A percentile compares a stretch with the other conserved stretches of the same genome.
phyloP scores from a whole-genome alignment of 2,888 invertebrate species.

The Xestia xanthographa region DNA sequence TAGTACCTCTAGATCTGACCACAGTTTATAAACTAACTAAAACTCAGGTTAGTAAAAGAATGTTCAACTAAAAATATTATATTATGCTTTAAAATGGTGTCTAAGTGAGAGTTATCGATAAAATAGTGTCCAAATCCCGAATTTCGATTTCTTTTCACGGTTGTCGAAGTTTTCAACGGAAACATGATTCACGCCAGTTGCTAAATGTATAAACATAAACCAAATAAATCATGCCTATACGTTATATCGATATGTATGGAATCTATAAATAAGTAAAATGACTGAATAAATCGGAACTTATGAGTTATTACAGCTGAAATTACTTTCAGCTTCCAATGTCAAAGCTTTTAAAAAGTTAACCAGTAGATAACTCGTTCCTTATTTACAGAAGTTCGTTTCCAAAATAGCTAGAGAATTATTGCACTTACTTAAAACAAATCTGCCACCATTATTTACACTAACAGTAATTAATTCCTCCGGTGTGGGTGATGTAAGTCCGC shows the following conservation, averaged over 20 bases:
- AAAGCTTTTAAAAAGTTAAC: not conserved
- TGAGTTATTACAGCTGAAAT: not conserved
- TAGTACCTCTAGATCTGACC: not conserved
- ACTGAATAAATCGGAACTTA: not conserved
- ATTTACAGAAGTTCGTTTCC: slow-evolving; percentile 1
- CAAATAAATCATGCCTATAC: not conserved
- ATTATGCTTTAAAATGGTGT: not conserved
- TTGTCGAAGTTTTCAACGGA: slow-evolving; percentile 12
- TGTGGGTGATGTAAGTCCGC: slow-evolving; percentile 21
- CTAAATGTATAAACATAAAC: slow-evolving; percentile 15
- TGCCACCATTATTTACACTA: slow-evolving; percentile 28
- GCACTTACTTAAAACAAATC: slow-evolving; percentile 2
- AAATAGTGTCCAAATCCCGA: not conserved
- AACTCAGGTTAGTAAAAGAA: not conserved
- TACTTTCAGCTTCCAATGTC: not conserved
- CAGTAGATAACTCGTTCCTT: not conserved
- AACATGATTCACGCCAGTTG: slow-evolving; percentile 30
- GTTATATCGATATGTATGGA: not conserved
- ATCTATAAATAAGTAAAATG: slow-evolving; percentile 6
- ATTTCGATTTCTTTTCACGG: slow-evolving; percentile 9
- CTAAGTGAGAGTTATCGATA: not conserved
- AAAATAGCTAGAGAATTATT: slow-evolving; percentile 21
- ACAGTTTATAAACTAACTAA: not conserved
- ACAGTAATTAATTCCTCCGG: slow-evolving; percentile 1
- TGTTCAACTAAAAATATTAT: not conserved